Base-by-base conservation (phyloP, 2,113 vertebrate species). In the Sylvietta virens region DNA sequence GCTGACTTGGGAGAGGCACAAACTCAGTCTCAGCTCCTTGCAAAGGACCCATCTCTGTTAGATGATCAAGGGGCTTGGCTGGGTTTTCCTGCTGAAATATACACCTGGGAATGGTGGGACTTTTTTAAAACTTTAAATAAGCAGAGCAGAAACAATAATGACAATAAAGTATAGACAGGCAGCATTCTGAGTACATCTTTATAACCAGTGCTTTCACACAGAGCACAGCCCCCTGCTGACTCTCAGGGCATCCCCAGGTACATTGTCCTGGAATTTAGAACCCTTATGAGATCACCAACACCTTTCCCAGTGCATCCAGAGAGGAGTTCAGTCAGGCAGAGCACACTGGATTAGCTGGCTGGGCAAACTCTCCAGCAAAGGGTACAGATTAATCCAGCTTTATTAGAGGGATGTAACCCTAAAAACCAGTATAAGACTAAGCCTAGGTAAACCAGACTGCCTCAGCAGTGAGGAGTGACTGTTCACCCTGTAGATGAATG, bases 221-320 rank as follows among this genome's bases (percentile, higher is more conserved):
- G 8, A 58, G 23, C 14, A 47, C 6, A 90, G 26, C 15, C 27
- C 53, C 40, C 22, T 37, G n/a, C 40, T 92, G 61, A 17, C 17
- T 44, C 21, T 61, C 72, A 28, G 11, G 33, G 27, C 4, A 9
- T 18, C 30, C 35, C 69, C 51, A 78, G 30, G 16, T 24, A 12
- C 35, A 40, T 15, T 26, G 39, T 50, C 56, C 76, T 80, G 56
- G n/a, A 35, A 57, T 61, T n/a, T 53, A 24, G 89, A 89, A 45
- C 9, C 24, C 10, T 15, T 6, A 3, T 6, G 1, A 28, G 11
- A 22, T 74, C 35, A 28, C 35, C 1, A 7, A 40, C 6, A 58
- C 62, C 27, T 37, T 51, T 57, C 14, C n/a, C 65, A 50, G 10
- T 17, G 35, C 39, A 40, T n/a, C 44, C 67, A 80, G 50, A 56